Evolutionary conservation across 2,888 invertebrate genomes (phyloP), one percentile per base, ranked within the genome.

Genomic region (Hypselothyrea guttata): DNA sequence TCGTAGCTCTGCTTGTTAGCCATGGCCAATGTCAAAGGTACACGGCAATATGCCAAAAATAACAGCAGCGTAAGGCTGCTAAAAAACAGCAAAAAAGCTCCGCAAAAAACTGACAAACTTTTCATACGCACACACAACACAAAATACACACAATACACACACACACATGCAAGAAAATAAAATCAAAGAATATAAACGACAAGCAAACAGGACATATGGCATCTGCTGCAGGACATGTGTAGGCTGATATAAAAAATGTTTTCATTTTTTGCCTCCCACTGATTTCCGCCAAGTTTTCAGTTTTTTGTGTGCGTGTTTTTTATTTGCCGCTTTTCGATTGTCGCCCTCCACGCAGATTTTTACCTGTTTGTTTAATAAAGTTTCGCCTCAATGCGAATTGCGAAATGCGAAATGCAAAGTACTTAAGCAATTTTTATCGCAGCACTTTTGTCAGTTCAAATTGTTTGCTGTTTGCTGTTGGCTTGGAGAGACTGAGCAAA

Each of bases 381-480:
- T 84, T 76, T 84, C 62, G 2, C 22, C 22, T 22, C 22, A 22
- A 22, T 22, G 22, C 22, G 46, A 33, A 48, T 42, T 57, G 60
- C 54, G 60, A 9, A 1, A 38, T 59, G 59, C 49, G 64, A 45
- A 57, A 64, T 53, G 49, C 62, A 79, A 84, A 84, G 78, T 84
- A 77, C 82, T 78, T 78, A 77, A 81, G 60, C 74, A 64, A 78
- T 82, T 84, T 78, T 84, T 77, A 84, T 77, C 82, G 78, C 64
- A 47, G 62, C 82, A 77, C 82, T 77, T 22, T 77, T 78, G 77
- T 84, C 82, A 81, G 82, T 78, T 81, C 60, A 81, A 84, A 84
- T 82, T 84, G 84, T 82, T 71, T 62, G 65, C 71, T 71, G 75
- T 66, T 68, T 67, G 65, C 78, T 52, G 40, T 61, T 71, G 83